Base-by-base conservation (phyloP, 2,888 invertebrate species). In the Oligia strigilis region DNA sequence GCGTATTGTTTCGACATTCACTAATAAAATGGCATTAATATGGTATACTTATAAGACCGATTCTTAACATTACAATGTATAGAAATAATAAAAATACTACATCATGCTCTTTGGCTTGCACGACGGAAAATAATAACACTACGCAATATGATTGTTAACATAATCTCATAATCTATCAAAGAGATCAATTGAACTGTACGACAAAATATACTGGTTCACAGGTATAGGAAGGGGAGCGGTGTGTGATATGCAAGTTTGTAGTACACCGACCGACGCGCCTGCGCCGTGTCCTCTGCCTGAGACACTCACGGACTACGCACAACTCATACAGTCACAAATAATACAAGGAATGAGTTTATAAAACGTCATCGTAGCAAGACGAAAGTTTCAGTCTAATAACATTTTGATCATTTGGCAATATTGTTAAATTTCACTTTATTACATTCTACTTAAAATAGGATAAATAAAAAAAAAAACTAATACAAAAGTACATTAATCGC, bases 91-190 rank as follows among this genome's bases (percentile, higher is more conserved):
- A 95, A 95, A 96, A 96, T 94, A 96, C 96, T 94, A 96, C 96
- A 96, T 97, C 97, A 97, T 96, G 97, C 97, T 97, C 97, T 97
- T 96, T 97, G 97, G 97, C 96, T 96, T 96, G 97, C 96, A 97
- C 96, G 97, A 96, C 96, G 96, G 94, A 96, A 93, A 95, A 90
- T 94, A 94, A 94, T 92, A 92, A 93, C 92, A 95, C 92, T 91
- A 93, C 89, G 85, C 92, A 93, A 92, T 78, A 93, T 90, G 92
- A 93, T 93, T 92, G 91, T 92, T 91, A 94, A 94, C 88, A 91
- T 91, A 94, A 94, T 94, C 93, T 95, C 93, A 93, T 93, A 93
- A 94, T 92, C 93, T 94, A 95, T 94, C 88, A 95, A 92, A 93
- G 96, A 96, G 96, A 96, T 96, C 96, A 96, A 94, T 94, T 92